Base-by-base conservation (phyloP, 2,797 vertebrate species). In the Periophthalmus magnuspinnatus region DNA sequence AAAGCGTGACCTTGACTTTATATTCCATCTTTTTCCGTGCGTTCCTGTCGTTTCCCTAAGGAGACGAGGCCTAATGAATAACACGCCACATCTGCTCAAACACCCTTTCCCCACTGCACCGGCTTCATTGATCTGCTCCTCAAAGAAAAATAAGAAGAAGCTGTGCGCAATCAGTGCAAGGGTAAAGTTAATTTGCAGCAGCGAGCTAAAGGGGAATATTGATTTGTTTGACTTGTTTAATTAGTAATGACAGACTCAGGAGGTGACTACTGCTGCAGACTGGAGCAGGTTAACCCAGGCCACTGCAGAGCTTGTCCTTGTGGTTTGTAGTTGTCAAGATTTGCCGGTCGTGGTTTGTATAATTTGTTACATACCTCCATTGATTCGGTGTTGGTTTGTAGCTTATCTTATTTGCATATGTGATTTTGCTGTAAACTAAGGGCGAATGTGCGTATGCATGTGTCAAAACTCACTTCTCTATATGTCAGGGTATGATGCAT, bases 271-370 rank as follows among this genome's bases (percentile, higher is more conserved):
- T 24, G 38, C 64, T 19, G 21, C 57, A 73, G 70, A 70, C 69
- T 32, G 45, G 59, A 73, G 79, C 71, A 82, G 77, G 81, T 86
- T 84, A 84, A 77, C 69, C 66, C 48, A 62, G 82, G 74, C 61
- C 76, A 34, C 41, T 55, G 33, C 67, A 67, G 50, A 28, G 59
- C 78, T 79, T 71, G 67, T 77, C 75, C 66, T 77, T 8, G 21
- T 55, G 57, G 66, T 62, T 41, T 41, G 36, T 61, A 38, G 34
- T 34, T 2, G 8, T 62, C 60, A n/a, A 17, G 22, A 33, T n/a
- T 10, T 6, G 47, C 6, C 7, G 21, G 22, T 28, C 10, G 5
- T 22, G 41, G 14, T 48, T 10, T 16, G 17, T 45, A 24, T 6
- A 13, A 55, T 3, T 55, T 45, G 33, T 5, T 33, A 22, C 34